These are phyloP conservation scores for Oenanthe oenanthe DNA, from an alignment of 2,113 vertebrate genomes.

Conservation along the genomic window DNA sequence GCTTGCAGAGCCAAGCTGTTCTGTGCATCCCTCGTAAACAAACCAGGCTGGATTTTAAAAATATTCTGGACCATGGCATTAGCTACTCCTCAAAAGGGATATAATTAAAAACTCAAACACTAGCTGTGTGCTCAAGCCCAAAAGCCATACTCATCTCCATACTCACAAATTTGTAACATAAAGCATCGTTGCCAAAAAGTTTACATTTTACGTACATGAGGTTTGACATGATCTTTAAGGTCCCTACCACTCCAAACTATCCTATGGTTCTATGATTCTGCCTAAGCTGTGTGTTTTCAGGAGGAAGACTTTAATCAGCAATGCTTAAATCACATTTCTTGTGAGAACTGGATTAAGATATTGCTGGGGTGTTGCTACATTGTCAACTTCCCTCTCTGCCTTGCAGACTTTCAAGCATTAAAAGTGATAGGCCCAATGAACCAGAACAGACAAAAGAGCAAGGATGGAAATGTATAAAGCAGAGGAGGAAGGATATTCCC, in stretches of 20 bases:
- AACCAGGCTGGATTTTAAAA: neutral
- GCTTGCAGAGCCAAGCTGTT: neutral
- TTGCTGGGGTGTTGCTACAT: neutral
- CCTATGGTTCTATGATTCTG: neutral
- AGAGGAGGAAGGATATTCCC: neutral
- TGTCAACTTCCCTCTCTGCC: neutral
- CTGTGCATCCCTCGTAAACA: neutral
- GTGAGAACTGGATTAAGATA: neutral
- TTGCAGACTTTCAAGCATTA: neutral
- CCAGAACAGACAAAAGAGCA: neutral
- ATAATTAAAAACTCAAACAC: neutral
- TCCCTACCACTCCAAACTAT: neutral
- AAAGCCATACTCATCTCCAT: neutral
- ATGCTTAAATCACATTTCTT: neutral
- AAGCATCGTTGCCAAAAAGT: neutral
- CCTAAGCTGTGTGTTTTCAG: neutral
- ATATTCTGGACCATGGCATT: neutral
- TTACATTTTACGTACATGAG: neutral
- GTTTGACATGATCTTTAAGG: neutral
- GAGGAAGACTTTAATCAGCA: neutral
- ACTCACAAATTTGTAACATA: fast-evolving
- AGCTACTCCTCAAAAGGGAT: neutral
- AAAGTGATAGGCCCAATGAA: neutral
- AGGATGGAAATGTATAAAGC: neutral
- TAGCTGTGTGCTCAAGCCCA: neutral